Evolutionary conservation across 1,140 invertebrate genomes (phyloP).

Genomic region (Helicorthomorpha holstii): DNA sequence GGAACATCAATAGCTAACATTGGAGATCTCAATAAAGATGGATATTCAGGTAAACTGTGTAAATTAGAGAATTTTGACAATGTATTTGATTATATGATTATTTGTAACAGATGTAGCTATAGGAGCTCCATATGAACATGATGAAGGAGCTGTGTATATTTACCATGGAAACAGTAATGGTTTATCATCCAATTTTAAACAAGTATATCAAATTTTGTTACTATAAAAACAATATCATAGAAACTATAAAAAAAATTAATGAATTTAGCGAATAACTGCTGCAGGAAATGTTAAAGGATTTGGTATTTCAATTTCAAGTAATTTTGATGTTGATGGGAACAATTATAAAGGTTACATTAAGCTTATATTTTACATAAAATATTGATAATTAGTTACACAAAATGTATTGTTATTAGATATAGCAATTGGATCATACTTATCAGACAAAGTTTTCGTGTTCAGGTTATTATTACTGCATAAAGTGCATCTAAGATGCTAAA

Average conservation of each 20-base stretch:
- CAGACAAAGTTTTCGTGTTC: no score
- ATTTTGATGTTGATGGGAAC: slow-evolving; percentile 24
- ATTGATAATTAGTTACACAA: no score
- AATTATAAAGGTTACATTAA: slow-evolving; percentile 28
- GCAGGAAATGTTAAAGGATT: no score
- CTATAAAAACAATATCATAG: no score
- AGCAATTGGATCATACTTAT: no score
- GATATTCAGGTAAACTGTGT: slow-evolving; percentile 21
- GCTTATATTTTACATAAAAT: no score
- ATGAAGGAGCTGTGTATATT: slow-evolving; percentile 35
- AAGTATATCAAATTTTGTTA: background rate
- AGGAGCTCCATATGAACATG: slow-evolving; percentile 35
- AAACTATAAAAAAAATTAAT: no score
- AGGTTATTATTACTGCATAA: no score
- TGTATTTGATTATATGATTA: slow-evolving; percentile 3
- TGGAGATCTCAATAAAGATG: slow-evolving; percentile 30
- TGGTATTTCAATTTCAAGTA: slow-evolving; percentile 19
- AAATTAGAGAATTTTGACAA: background rate
- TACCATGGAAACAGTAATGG: slow-evolving; percentile 27
- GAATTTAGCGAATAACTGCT: no score
- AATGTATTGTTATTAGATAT: no score
- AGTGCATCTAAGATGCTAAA: no score
- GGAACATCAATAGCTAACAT: slow-evolving; percentile 25
- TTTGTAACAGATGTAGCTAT: slow-evolving; percentile 32
- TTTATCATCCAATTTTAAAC: slow-evolving; percentile 3